These are phyloP conservation scores for Cebidichthys violaceus DNA, from an alignment of 2,113 vertebrate genomes.

Conservation along the genomic window DNA sequence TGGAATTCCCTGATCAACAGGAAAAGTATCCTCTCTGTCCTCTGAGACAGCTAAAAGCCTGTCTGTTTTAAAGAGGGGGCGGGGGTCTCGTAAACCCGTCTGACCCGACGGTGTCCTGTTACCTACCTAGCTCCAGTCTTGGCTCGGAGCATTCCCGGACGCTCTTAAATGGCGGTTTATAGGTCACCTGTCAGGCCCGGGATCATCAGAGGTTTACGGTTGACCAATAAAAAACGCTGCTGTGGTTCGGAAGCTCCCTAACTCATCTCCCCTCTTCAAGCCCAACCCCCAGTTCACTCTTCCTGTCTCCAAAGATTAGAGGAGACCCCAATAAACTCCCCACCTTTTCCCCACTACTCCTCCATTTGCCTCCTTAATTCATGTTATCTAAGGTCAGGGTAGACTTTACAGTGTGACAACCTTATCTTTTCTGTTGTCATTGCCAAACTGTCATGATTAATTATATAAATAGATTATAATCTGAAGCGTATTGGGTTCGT, in stretches of 20 bases:
- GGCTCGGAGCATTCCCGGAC: conserved; percentile 71
- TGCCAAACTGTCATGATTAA: neutral
- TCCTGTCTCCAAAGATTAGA: conserved; percentile 68
- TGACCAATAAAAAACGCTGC: conserved; percentile 74
- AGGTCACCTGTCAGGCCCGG: conserved; percentile 53
- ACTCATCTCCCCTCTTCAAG: conserved; percentile 38
- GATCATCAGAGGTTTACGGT: conserved; percentile 79
- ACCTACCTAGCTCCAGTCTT: conserved; percentile 54
- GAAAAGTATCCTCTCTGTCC: conserved; percentile 67
- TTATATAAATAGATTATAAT: neutral
- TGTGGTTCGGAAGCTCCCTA: conserved; percentile 68
- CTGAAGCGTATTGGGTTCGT: neutral
- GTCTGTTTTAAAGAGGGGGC: conserved; percentile 52
- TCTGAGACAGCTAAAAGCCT: conserved; percentile 74
- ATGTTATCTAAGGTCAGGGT: conserved; percentile 10
- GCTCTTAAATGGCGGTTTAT: conserved; percentile 77
- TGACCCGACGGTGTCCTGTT: conserved; percentile 73
- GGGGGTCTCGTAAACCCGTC: conserved; percentile 75
- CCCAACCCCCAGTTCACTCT: conserved; percentile 35
- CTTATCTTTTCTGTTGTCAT: conserved; percentile 10
- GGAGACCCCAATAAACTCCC: conserved; percentile 58
- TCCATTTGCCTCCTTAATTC: conserved; percentile 25
- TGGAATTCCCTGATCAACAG: conserved; percentile 76
- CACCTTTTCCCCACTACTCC: conserved; percentile 29
- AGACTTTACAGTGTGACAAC: conserved; percentile 20